Percentiles rank a stretch among this genome's conserved stretches.
These are phyloP conservation scores for Rallus limicola DNA, from an alignment of 2,113 vertebrate species.

Conservation along the genomic window DNA sequence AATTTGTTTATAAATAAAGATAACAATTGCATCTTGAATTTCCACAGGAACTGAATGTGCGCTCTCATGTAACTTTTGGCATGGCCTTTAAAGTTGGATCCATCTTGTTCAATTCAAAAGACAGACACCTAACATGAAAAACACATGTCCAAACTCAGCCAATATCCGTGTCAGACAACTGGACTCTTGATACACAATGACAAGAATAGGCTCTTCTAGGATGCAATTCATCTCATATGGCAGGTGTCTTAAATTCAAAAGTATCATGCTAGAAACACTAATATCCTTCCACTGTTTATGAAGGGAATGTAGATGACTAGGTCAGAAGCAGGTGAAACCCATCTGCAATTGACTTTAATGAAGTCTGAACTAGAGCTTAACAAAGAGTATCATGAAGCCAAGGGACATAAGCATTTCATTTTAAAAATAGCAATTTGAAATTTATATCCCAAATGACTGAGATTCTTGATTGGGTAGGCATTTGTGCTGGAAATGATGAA, in stretches of 20 bases:
- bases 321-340: neutral
- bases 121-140: neutral
- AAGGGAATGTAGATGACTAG: neutral
- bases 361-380: neutral
- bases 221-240: neutral
- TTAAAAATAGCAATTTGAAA: neutral
- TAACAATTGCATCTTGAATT: neutral
- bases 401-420: neutral
- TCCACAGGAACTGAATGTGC: neutral
- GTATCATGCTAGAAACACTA: neutral
- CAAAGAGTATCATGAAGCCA: neutral
- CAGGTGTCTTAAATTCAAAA: neutral
- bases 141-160: neutral
- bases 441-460: neutral
- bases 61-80: neutral
- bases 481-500: neutral
- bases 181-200: neutral
- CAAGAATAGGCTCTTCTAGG: neutral
- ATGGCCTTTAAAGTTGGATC: neutral
- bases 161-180: neutral
- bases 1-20: slow-evolving; percentile 31
- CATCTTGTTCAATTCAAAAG: neutral
- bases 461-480: neutral
- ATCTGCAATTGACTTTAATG: neutral
- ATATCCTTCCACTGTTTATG: neutral